Percentiles rank a stretch among this genome's conserved stretches.
Evolutionary conservation across 2,888 invertebrate genomes (phyloP).

Genomic region (Lamellibrachia satsuma): DNA sequence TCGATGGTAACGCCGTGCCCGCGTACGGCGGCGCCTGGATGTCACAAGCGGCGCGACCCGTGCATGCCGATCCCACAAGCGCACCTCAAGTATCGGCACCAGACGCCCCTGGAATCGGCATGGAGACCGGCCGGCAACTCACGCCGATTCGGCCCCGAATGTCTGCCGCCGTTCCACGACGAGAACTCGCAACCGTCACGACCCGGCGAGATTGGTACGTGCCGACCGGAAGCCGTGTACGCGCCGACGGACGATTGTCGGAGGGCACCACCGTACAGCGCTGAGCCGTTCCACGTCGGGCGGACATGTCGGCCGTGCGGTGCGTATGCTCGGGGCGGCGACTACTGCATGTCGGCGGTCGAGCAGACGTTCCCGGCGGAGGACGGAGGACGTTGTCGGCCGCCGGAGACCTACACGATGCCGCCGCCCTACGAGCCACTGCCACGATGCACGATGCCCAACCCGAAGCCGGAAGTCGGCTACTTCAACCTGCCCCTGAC

Average conservation of each 20-base stretch:
- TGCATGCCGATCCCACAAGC: not conserved
- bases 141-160: not conserved
- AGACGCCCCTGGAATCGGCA: not conserved
- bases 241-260: constrained; percentile 10
- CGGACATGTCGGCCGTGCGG: not conserved
- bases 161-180: not conserved
- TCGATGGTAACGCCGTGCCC: not conserved
- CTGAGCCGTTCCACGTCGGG: constrained; percentile 1
- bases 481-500: not conserved
- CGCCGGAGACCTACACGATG: not conserved
- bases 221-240: not conserved
- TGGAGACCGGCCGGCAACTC: not conserved
- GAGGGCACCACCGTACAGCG: not conserved
- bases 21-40: not conserved
- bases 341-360: not conserved
- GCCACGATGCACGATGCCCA: not conserved
- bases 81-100: not conserved
- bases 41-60: not conserved
- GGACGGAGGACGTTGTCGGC: not conserved
- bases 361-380: not conserved
- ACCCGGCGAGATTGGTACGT: not conserved
- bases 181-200: not conserved
- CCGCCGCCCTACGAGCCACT: not conserved
- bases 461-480: not conserved
- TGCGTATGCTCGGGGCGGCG: not conserved